Evolutionary conservation across 2,888 invertebrate species (phyloP), one percentile per base, ranked within the genome.

Genomic region (Heliconius ethilla): DNA sequence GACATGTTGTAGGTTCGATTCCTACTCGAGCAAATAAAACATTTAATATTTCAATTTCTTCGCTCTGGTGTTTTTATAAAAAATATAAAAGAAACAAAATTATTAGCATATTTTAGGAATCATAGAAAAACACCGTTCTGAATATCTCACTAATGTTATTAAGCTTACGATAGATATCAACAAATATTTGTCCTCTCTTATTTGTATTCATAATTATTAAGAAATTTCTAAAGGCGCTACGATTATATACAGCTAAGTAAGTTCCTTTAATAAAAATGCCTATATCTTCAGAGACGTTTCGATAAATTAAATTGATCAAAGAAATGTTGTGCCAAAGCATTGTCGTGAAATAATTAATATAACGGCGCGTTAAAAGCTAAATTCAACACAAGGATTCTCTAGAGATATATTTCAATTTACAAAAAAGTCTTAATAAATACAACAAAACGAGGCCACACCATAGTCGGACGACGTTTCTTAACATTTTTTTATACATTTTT

Each of bases 401-500:
- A 33, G 33, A 33, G 33, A 33, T 33, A 67, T 75, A 55, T 77
- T 79, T 75, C 62, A 33, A 77, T 75, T 72, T 75, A 70, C 59
- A 75, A 75, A 69, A 55, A 37, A 25, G 33, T 69, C 45, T 69
- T 51, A 74, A 79, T 76, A 80, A 78, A 75, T 74, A 76, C 59
- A 18, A 15, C 13, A 66, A 72, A 27, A 40, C 40, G 29, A 76
- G 72, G 78, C 66, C 76, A 73, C 67, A 51, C 78, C 59, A 62
- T 72, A 27, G 6, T 69, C 51, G 33, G 70, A 69, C 63, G 76
- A 59, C 59, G 59, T 25, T 63, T 37, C 15, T 22, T 27, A 51
- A 70, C 15, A 59, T 76, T 73, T 73, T n/a, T 76, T 75, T 75
- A 65, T 72, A 33, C 15, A 15, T 27, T 51, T 33, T 10, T 33